A percentile compares a stretch with the other conserved stretches of the same genome.
These are phyloP conservation scores for Brachynemurus nebulosus DNA, from an alignment of 2,888 invertebrate genomes.

Conservation along the genomic window DNA sequence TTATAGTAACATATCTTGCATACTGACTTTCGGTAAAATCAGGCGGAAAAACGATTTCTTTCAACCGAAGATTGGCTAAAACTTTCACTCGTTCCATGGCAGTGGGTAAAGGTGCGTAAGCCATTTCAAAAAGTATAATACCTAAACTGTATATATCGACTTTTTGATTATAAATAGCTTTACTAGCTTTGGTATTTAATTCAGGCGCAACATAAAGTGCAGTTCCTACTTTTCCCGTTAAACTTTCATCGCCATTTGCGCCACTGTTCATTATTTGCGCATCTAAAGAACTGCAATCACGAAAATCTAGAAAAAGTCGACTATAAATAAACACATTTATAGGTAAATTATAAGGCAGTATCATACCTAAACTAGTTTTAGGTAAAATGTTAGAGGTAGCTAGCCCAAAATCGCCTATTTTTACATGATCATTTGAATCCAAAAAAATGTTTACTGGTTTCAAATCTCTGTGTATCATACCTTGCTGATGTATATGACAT, in stretches of 20 bases:
- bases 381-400: slow-evolving; percentile 62
- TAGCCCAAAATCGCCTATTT: slow-evolving; percentile 96
- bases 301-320: not conserved
- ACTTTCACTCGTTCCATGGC: slow-evolving; percentile 81
- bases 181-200: slow-evolving; percentile 50
- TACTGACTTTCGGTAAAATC: slow-evolving; percentile 45
- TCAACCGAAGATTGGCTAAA: slow-evolving; percentile 54
- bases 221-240: slow-evolving; percentile 83
- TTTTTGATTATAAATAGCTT: slow-evolving; percentile 75
- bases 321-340: not conserved
- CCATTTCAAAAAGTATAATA: slow-evolving; percentile 93
- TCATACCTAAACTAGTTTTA: slow-evolving; percentile 22
- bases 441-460: slow-evolving; percentile 92
- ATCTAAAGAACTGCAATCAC: not conserved
- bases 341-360: too few species aligned
- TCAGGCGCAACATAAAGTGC: slow-evolving; percentile 94
- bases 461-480: slow-evolving; percentile 73
- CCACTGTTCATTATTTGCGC: not conserved
- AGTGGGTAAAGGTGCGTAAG: slow-evolving; percentile 67
- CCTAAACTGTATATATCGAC: slow-evolving; percentile 58
- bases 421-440: slow-evolving; percentile 86
- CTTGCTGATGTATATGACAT: slow-evolving; percentile 85
- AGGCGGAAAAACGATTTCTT: slow-evolving; percentile 55
- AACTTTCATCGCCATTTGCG: slow-evolving; percentile 30
- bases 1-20: slow-evolving; percentile 43